Conservation (phyloP, 2,888 invertebrate genomes). For the Andrena praecox region DNA sequence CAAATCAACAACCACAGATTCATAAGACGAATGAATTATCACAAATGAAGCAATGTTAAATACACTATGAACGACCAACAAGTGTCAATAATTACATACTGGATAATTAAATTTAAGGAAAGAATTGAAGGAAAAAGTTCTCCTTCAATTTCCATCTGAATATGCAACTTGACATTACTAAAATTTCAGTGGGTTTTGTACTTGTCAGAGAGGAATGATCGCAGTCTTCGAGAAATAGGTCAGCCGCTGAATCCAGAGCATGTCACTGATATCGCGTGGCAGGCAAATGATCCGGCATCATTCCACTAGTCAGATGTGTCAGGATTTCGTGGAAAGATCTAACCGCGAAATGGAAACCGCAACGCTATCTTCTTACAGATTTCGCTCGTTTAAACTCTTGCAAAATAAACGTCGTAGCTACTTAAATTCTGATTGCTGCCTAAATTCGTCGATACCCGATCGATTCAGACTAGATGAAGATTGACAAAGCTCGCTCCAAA, state of each 20-base stretch:
- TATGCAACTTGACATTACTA: conserved; percentile 4
- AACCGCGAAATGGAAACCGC: not conserved
- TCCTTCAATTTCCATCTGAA: not conserved
- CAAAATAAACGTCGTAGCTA: no score
- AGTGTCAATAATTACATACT: no score
- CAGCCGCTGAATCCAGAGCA: conserved; percentile 24
- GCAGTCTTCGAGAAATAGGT: conserved; percentile 30
- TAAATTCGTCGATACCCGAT: no score
- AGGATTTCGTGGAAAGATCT: not conserved
- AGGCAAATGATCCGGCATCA: conserved; percentile 46
- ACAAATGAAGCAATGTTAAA: no score
- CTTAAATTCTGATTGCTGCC: no score
- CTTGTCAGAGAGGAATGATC: conserved; percentile 14
- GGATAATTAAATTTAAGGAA: no score
- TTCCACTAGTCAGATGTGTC: conserved; percentile 8
- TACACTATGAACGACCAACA: no score
- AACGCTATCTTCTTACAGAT: not conserved
- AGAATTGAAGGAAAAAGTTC: no score
- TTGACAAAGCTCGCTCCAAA: no score
- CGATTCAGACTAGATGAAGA: no score
- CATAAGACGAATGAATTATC: no score
- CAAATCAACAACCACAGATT: no score
- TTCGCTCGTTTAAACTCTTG: not conserved
- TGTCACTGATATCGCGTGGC: conserved; percentile 36
- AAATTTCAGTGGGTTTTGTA: conserved; percentile 36